phyloP scores from a whole-genome alignment of 2,797 vertebrate species.

The Champsocephalus esox region DNA sequence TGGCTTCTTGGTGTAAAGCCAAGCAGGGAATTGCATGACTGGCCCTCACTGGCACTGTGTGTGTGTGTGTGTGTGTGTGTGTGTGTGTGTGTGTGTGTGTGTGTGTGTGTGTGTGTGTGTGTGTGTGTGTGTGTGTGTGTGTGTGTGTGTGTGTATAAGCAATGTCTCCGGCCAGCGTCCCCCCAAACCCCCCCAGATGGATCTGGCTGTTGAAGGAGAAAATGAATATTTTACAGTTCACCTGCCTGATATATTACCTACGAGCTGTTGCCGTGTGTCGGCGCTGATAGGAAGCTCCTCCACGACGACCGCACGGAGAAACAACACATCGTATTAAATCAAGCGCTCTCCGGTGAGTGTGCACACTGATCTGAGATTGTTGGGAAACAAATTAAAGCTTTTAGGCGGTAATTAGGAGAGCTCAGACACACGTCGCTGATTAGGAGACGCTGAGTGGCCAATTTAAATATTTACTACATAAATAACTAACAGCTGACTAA shows the following conservation, averaged over 20 bases:
- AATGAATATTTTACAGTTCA: constrained; percentile 99
- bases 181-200: constrained; percentile 94
- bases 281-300: constrained; percentile 68
- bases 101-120: too few species aligned
- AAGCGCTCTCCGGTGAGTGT: constrained; percentile 74
- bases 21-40: constrained; percentile 78
- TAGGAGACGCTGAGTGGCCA: constrained; percentile 84
- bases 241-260: constrained; percentile 99
- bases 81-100: too few species aligned
- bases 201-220: constrained; percentile 99
- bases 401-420: constrained; percentile 89
- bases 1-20: constrained; percentile 73
- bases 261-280: constrained; percentile 98
- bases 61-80: too few species aligned
- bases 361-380: constrained; percentile 81
- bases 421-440: constrained; percentile 86
- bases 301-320: constrained; percentile 56
- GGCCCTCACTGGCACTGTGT: constrained; percentile 70
- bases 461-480: constrained; percentile 70
- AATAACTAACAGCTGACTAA: constrained; percentile 69
- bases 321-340: not conserved
- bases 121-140: too few species aligned
- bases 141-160: too few species aligned
- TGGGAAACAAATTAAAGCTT: constrained; percentile 90
- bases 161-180: constrained; percentile 86